Evolutionary conservation across 2,113 vertebrate genomes (phyloP).

Genomic region (Pelmatolapia mariae): DNA sequence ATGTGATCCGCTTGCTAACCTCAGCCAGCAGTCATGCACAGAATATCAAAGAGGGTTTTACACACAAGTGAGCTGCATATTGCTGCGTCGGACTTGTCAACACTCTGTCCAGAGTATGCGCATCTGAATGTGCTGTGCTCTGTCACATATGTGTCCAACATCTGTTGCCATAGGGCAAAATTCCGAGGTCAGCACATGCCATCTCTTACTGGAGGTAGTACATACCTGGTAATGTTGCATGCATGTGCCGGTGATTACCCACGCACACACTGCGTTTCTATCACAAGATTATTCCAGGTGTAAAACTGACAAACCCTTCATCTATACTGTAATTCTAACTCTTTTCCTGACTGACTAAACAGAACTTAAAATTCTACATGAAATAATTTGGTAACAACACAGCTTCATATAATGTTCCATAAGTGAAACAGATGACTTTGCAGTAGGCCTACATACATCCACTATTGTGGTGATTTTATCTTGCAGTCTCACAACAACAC

Average conservation of each 20-base stretch:
- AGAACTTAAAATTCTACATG: not conserved
- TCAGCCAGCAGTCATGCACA: conserved; percentile 32
- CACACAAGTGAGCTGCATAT: conserved; percentile 7
- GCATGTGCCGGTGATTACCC: not conserved
- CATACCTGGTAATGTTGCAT: not conserved
- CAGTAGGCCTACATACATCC: not conserved
- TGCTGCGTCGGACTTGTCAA: conserved; percentile 20
- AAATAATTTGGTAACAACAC: not conserved
- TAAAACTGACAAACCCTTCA: not conserved
- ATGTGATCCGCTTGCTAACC: conserved; percentile 65
- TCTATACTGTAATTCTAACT: not conserved
- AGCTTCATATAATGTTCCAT: not conserved
- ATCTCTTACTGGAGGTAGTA: not conserved
- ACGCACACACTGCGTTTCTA: not conserved
- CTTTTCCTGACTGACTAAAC: not conserved
- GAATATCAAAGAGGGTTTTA: conserved; percentile 57
- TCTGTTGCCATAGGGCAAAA: conserved; percentile 11
- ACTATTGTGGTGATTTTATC: not conserved
- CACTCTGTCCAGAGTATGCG: not conserved
- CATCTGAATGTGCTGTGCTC: not conserved
- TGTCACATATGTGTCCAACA: conserved; percentile 18
- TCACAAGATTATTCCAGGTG: not conserved
- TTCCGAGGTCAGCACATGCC: not conserved
- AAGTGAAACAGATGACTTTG: not conserved
- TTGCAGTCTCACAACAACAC: not conserved